These are phyloP conservation scores for Myzus persicae DNA, from an alignment of 1,140 invertebrate species.

Conservation along the genomic window DNA sequence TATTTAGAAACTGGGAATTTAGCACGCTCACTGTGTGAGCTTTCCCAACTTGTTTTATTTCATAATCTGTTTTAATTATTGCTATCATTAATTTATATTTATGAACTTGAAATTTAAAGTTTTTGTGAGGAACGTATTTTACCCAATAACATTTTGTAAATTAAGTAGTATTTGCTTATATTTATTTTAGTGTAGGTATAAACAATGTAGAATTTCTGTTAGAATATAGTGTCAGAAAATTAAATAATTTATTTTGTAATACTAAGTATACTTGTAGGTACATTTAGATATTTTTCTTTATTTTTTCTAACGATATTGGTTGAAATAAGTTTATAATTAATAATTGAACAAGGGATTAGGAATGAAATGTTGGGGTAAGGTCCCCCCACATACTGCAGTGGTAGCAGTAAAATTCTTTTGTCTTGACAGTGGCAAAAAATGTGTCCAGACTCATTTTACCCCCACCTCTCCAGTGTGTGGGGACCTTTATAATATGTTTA, in stretches of 20 bases:
- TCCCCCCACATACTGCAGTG: too few relatives aligned
- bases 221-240: not conserved
- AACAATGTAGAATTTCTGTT: not conserved
- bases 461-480: too few relatives aligned
- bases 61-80: not conserved
- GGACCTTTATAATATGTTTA: not conserved
- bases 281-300: too few relatives aligned
- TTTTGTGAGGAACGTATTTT: not conserved
- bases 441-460: too few relatives aligned
- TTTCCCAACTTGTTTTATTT: too few relatives aligned
- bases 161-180: not conserved
- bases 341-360: too few relatives aligned
- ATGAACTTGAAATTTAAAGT: not conserved
- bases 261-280: not conserved
- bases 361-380: too few relatives aligned
- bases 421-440: too few relatives aligned
- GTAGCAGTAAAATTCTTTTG: too few relatives aligned
- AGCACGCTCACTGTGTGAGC: too few relatives aligned
- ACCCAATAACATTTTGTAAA: not conserved
- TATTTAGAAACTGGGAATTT: too few relatives aligned
- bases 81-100: too few relatives aligned
- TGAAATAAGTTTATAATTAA: not conserved
- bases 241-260: not conserved
- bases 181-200: not conserved
- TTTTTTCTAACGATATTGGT: not conserved